A percentile compares a stretch with the other conserved stretches of the same genome.
phyloP scores from a whole-genome alignment of 2,113 vertebrate genomes.

The Arenaria interpres region DNA sequence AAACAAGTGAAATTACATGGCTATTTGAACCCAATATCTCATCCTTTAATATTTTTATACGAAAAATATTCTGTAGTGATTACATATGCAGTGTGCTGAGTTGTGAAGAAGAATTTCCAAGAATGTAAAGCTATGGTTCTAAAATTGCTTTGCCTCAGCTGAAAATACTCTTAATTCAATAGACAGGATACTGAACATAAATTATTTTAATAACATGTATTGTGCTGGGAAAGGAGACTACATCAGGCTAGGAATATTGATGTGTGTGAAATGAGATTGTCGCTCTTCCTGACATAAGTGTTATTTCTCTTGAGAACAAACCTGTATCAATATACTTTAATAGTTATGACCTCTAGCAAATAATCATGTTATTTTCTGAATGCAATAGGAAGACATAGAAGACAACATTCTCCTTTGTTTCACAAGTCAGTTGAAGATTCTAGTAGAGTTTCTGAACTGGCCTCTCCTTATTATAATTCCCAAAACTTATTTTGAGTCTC shows the following conservation, averaged over 20 bases:
- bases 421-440: neutral
- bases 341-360: neutral
- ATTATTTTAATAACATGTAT: neutral
- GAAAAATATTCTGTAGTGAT: neutral
- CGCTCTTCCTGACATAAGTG: neutral
- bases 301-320: slow-evolving; percentile 37
- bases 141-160: slow-evolving; percentile 1
- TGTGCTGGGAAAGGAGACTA: neutral
- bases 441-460: neutral
- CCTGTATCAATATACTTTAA: neutral
- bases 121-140: neutral
- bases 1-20: neutral
- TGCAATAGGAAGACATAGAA: neutral
- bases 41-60: neutral
- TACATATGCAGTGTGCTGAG: neutral
- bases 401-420: neutral
- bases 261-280: slow-evolving; percentile 30
- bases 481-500: neutral
- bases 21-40: neutral
- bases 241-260: slow-evolving; percentile 2
- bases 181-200: neutral
- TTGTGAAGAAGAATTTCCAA: neutral
- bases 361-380: neutral
- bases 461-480: neutral
- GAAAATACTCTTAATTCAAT: neutral